Evolutionary conservation across 1,140 invertebrate genomes (phyloP), one percentile per base, ranked within the genome.

Genomic region (Pseudachorutes palmiensis): DNA sequence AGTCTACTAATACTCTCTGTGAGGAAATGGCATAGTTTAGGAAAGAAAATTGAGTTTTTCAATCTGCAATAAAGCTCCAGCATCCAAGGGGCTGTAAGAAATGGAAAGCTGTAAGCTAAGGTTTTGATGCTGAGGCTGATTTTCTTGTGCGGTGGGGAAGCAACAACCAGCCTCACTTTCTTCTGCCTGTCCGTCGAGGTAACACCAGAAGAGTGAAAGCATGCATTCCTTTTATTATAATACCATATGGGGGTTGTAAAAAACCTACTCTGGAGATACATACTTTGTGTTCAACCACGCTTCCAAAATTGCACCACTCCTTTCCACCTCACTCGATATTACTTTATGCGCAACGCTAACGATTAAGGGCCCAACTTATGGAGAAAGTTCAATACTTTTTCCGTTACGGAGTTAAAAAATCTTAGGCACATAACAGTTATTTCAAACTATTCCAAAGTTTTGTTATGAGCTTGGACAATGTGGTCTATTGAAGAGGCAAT

Each of bases 11-110:
- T 68, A 59, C 68, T 63, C 70, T 72, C 29, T 66, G n/a, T 49
- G 49, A 71, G 65, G 59, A 69, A 73, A 73, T 73, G 70, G 69
- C 65, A 71, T 70, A 73, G 69, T 73, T 73, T 73, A 73, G 65
- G 49, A 71, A 55, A 64, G 69, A 70, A 73, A 73, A 73, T 73
- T 73, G 72, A 73, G 67, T 73, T 73, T 73, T 73, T 73, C 72
- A 73, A 73, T 73, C 69, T 73, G 72, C 72, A 73, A 73, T 73
- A 73, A 73, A 73, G 69, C 68, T 71, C 45, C 58, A 60, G 30
- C 19, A 24, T 57, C 26, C 51, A 9, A n/a, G n/a, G n/a, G n/a
- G 36, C 36, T 45, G 9, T 45, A 45, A 12, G 19, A 45, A 19
- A 45, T 12, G 36, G 36, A 45, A 45, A 45, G 36, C 19, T 12